Evolutionary conservation across 2,888 invertebrate species (phyloP).

Genomic region (Bombyx huttoni): DNA sequence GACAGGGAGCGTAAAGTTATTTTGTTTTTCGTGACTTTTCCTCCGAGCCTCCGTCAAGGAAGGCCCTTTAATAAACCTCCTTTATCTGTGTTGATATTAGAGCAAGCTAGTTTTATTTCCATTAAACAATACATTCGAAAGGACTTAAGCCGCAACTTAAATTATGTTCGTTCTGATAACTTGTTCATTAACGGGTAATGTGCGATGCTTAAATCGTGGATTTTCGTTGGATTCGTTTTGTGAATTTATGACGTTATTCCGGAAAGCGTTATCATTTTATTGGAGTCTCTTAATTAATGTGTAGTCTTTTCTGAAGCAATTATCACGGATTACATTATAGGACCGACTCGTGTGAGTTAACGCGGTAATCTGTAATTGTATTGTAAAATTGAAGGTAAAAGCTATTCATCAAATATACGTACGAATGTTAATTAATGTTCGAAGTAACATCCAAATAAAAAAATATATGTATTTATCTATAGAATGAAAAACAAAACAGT

Average conservation of each 20-base stretch:
- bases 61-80: background rate
- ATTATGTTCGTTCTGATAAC: background rate
- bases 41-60: background rate
- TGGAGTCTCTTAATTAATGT: background rate
- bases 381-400: too few species aligned
- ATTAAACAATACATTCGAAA: background rate
- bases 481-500: too few species aligned
- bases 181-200: background rate
- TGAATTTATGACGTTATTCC: background rate
- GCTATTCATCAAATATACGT: too few species aligned
- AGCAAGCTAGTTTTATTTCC: background rate
- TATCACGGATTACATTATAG: too few species aligned
- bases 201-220: background rate
- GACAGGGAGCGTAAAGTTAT: constrained; percentile 14
- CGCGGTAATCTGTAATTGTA: too few species aligned
- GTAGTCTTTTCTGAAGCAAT: too few species aligned
- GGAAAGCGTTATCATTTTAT: background rate
- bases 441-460: too few species aligned
- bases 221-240: background rate
- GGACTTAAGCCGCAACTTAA: background rate
- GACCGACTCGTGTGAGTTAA: too few species aligned
- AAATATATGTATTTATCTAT: too few species aligned
- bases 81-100: background rate
- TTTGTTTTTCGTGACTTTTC: constrained; percentile 15
- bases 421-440: too few species aligned